Evolutionary conservation across 2,888 invertebrate species (phyloP).

Genomic region (Dolichomitus sp.): DNA sequence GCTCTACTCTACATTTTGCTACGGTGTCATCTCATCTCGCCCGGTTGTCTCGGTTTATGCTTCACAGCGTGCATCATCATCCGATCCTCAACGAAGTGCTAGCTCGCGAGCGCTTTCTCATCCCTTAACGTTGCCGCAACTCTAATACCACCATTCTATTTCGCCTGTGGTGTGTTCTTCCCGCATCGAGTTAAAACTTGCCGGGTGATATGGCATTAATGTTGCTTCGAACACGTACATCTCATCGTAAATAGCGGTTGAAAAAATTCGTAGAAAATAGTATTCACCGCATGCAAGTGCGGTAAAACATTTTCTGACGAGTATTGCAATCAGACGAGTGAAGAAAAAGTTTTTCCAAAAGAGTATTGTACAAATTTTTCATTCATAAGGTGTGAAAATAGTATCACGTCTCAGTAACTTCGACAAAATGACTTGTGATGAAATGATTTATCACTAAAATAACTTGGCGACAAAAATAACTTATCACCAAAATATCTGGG

Average conservation of each 20-base stretch:
- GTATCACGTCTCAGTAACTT: no score
- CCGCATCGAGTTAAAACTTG: not conserved
- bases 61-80: constrained; percentile 62
- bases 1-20: constrained; percentile 51
- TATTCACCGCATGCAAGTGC: no score
- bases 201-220: not conserved
- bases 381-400: no score
- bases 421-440: no score
- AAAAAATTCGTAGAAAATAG: no score
- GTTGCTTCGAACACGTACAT: not conserved
- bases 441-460: no score
- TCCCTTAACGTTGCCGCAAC: constrained; percentile 37
- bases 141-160: constrained; percentile 12
- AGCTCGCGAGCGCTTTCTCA: constrained; percentile 37
- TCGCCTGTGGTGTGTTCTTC: not conserved
- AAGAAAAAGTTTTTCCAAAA: no score
- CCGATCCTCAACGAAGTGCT: constrained; percentile 60
- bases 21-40: constrained; percentile 36
- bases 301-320: no score
- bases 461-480: no score
- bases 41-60: constrained; percentile 60
- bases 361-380: no score
- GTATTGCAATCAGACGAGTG: no score
- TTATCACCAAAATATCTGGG: no score
- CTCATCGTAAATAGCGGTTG: not conserved